These are phyloP conservation scores for Caenorhabditis virilis DNA, from an alignment of 2,888 invertebrate species.

Conservation along the genomic window DNA sequence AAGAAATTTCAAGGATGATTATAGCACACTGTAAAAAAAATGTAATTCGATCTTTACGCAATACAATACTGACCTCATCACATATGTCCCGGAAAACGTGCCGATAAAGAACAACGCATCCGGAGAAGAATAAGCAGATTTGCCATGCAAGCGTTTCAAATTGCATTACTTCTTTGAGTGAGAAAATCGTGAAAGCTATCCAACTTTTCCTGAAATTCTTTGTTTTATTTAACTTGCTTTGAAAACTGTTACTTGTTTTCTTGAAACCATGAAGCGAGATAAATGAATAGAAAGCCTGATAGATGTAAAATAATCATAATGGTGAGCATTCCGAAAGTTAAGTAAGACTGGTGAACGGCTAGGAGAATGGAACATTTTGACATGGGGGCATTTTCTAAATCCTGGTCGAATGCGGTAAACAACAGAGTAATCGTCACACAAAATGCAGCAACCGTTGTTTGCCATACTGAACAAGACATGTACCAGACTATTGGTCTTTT, in stretches of 20 bases:
- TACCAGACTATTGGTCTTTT: constrained; percentile 33
- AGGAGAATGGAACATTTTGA: constrained; percentile 44
- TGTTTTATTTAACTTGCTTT: no score
- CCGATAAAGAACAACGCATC: constrained; percentile 38
- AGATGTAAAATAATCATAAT: constrained; percentile 40
- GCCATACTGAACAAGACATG: constrained; percentile 48
- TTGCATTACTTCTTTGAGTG: constrained; percentile 43
- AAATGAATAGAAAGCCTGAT: constrained; percentile 19
- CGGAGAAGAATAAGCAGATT: constrained; percentile 37
- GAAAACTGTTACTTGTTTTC: constrained; percentile 34
- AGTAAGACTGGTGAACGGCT: constrained; percentile 32
- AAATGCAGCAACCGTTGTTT: constrained; percentile 32
- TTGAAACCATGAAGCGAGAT: constrained; percentile 14
- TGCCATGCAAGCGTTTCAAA: constrained; percentile 47
- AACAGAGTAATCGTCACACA: constrained; percentile 37
- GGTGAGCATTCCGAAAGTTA: constrained; percentile 42
- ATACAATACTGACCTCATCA: constrained; percentile 42
- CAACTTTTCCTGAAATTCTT: constrained; percentile 34
- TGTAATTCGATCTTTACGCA: no score
- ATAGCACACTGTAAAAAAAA: constrained; percentile 23
- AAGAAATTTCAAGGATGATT: constrained; percentile 36
- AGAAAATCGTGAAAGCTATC: constrained; percentile 35
- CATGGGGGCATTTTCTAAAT: constrained; percentile 33
- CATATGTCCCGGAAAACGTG: constrained; percentile 39
- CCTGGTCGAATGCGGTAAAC: constrained; percentile 51